phyloP scores from a whole-genome alignment of 1,140 invertebrate genomes.

The Pemphigus obesinymphae region DNA sequence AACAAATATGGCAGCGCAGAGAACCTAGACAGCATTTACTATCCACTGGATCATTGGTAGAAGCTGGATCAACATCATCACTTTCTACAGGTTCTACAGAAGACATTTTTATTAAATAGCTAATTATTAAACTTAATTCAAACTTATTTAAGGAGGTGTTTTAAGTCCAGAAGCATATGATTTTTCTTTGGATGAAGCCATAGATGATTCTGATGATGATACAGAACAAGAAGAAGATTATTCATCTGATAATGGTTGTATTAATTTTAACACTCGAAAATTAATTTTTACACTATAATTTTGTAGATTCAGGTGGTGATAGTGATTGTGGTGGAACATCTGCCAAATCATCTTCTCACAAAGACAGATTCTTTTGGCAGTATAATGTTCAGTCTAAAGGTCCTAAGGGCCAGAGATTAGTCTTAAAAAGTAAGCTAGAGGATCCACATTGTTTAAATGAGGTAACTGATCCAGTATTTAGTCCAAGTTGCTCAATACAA shows the following conservation, averaged over 20 bases:
- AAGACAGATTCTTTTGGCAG: constrained; percentile 93
- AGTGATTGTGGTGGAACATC: constrained; percentile 49
- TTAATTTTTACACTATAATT: constrained; percentile 1
- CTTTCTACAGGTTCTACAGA: constrained; percentile 60
- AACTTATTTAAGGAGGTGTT: constrained; percentile 58
- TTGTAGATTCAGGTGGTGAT: constrained; percentile 59
- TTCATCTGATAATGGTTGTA: constrained; percentile 69
- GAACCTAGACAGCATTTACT: constrained; percentile 79
- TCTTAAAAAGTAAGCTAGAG: constrained; percentile 73
- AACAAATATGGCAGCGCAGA: constrained; percentile 76
- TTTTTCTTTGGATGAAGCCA: constrained; percentile 76
- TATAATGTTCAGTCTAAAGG: constrained; percentile 98
- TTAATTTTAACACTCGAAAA: neutral
- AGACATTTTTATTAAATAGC: neutral
- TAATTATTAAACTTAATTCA: neutral
- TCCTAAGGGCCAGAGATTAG: constrained; percentile 84
- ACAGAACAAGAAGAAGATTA: constrained; percentile 82
- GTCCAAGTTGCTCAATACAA: constrained; percentile 78
- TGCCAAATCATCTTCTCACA: constrained; percentile 57
- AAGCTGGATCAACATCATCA: constrained; percentile 82
- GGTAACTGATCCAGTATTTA: constrained; percentile 88
- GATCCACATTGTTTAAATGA: constrained; percentile 90
- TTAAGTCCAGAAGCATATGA: constrained; percentile 75
- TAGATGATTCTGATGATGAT: constrained; percentile 70
- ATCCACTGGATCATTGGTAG: constrained; percentile 78